phyloP scores from a whole-genome alignment of 2,113 vertebrate genomes.

The Mustela lutreola region DNA sequence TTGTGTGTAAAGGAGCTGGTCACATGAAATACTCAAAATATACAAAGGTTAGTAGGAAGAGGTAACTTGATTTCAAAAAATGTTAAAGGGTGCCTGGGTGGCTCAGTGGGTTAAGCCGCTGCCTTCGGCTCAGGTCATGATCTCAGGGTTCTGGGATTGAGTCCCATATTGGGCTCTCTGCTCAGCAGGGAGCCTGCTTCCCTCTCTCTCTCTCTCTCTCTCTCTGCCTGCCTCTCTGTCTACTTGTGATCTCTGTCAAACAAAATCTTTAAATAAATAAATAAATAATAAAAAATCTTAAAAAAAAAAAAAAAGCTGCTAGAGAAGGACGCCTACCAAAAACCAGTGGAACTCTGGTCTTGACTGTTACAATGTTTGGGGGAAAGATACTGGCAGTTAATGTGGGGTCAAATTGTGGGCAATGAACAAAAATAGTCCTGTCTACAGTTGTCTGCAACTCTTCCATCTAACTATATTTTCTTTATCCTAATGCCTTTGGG shows the following conservation, averaged over 20 bases:
- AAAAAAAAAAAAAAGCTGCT: not conserved
- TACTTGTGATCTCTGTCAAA: too few species aligned
- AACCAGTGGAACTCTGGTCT: not conserved
- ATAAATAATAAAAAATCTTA: too few species aligned
- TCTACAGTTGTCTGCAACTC: not conserved
- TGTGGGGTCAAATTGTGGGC: not conserved
- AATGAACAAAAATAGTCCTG: not conserved
- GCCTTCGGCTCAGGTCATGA: too few species aligned
- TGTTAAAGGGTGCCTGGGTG: not conserved
- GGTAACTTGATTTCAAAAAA: not conserved
- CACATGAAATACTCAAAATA: not conserved
- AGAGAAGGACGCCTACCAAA: not conserved
- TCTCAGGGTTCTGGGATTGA: too few species aligned
- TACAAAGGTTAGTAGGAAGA: not conserved
- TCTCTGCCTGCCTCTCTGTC: too few species aligned
- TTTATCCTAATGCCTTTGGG: not conserved
- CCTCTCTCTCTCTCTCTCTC: too few species aligned
- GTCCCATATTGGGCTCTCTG: too few species aligned
- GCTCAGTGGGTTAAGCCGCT: too few species aligned
- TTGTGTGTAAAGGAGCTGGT: not conserved
- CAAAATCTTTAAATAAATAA: too few species aligned
- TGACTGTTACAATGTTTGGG: not conserved
- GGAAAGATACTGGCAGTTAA: not conserved
- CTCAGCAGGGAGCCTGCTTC: too few species aligned
- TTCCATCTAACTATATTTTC: not conserved